Evolutionary conservation across 2,113 vertebrate species (phyloP), one percentile per base, ranked within the genome.

Genomic region (Paedocypris sp.): DNA sequence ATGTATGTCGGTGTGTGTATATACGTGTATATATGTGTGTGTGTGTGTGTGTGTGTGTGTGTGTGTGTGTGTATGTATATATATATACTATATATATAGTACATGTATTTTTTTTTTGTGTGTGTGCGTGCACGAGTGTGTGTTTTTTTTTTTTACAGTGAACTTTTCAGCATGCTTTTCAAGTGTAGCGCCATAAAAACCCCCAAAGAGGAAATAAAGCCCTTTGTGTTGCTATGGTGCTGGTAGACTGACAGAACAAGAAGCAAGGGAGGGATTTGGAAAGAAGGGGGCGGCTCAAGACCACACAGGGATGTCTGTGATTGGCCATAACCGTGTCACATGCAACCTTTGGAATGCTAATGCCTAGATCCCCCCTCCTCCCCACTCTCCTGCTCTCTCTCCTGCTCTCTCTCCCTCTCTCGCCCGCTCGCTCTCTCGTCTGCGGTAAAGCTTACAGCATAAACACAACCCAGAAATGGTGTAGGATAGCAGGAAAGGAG

Each of bases 331-430:
- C 0, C 0, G 2, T 15, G 65, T 82, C 75, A 86, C 75, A 67
- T 83, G 62, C 45, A 35, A 68, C 64, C 68, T 67, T 64, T 73
- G 85, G 85, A 86, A 85, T 68, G 83, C 82, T 75, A 85, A 81
- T 79, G 67, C 71, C 49, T 68, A 69, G 66, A 67, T 70, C 71
- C 62, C 33, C 54, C 61, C 45, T n/a, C n/a, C n/a, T n/a, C n/a
- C n/a, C n/a, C n/a, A n/a, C n/a, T n/a, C n/a, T n/a, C 54, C 50
- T 49, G 13, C 54, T 25, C 70, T 64, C 64, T n/a, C 70, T 67
- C 36, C 66, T 41, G 47, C 67, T 59, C 50, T 45, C 51, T 13
- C 66, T 48, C 33, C 10, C 68, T 67, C 36, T 66, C 43, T 50
- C 66, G 54, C 47, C 43, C 57, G 18, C 67, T 50, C 66, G 69